Evolutionary conservation across 1,140 invertebrate genomes (phyloP).

Genomic region (Neocloeon triangulifer): DNA sequence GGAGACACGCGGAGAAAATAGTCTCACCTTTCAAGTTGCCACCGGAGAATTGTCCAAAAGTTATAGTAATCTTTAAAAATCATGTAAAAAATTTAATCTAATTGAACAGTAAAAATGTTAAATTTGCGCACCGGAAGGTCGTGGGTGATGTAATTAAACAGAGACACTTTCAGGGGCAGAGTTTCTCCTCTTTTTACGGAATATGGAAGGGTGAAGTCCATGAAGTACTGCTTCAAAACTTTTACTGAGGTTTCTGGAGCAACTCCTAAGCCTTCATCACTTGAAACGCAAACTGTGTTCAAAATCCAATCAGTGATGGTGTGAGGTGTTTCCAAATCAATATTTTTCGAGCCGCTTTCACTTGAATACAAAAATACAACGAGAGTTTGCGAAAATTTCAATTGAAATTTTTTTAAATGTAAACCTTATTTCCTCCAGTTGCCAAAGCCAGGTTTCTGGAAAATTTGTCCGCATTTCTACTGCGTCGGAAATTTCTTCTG

Average conservation of each 20-base stretch:
- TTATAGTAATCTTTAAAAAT: too few species aligned
- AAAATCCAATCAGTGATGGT: constrained; percentile 53
- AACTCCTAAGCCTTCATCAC: constrained; percentile 35
- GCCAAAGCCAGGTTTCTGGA: too few species aligned
- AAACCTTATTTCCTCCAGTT: constrained; percentile 5
- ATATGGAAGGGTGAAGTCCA: constrained; percentile 42
- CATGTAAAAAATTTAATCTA: too few species aligned
- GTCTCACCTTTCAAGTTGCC: too few species aligned
- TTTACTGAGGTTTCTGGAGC: constrained; percentile 26
- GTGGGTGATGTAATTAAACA: constrained; percentile 47
- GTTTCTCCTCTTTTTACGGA: constrained; percentile 44
- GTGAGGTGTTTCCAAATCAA: constrained; percentile 33
- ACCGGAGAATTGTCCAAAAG: too few species aligned
- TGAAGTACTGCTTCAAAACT: constrained; percentile 50
- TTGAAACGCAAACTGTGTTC: constrained; percentile 39
- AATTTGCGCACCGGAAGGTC: constrained; percentile 30
- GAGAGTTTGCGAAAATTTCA: too few species aligned
- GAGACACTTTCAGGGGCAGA: constrained; percentile 36
- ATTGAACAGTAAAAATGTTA: too few species aligned
- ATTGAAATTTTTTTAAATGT: too few species aligned
- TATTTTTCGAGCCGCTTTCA: too few species aligned
- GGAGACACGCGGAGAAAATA: too few species aligned
- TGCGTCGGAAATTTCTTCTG: too few species aligned
- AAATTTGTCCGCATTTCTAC: constrained; percentile 9
- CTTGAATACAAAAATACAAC: too few species aligned